Conservation (phyloP, 1,140 invertebrate species). For the Cyrtorhinus lividipennis region DNA sequence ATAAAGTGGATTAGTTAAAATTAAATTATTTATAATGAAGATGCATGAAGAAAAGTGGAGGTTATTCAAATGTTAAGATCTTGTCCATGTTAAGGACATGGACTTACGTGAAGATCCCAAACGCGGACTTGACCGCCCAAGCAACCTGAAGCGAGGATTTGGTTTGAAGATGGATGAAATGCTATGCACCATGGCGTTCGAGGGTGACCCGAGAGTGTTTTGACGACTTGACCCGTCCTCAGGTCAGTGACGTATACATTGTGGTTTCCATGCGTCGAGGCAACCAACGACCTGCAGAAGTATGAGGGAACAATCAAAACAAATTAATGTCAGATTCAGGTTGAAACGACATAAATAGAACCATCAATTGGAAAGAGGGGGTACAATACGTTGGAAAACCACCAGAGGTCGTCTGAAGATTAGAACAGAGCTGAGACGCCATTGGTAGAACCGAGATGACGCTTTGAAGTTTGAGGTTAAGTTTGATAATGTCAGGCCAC, state of each 20-base stretch:
- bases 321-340: neutral
- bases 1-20: too few relatives aligned
- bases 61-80: too few relatives aligned
- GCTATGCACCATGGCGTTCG: conserved; percentile 84
- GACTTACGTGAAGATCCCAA: conserved; percentile 74
- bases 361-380: too few relatives aligned
- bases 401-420: too few relatives aligned
- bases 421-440: too few relatives aligned
- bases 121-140: conserved; percentile 78
- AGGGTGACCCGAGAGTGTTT: conserved; percentile 65
- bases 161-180: conserved; percentile 71
- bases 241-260: conserved; percentile 79
- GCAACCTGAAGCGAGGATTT: conserved; percentile 76
- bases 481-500: too few relatives aligned
- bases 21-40: too few relatives aligned
- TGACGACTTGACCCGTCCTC: conserved; percentile 60
- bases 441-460: too few relatives aligned
- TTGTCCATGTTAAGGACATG: too few relatives aligned
- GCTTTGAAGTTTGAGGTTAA: too few relatives aligned
- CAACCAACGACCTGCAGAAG: conserved; percentile 53
- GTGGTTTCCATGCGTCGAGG: conserved; percentile 83
- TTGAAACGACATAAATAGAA: neutral
- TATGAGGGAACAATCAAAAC: neutral
- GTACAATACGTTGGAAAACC: too few relatives aligned
- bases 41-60: too few relatives aligned